A percentile compares a stretch with the other conserved stretches of the same genome.
Conservation (phyloP, 2,797 vertebrate genomes). For the Pipistrellus kuhlii region DNA sequence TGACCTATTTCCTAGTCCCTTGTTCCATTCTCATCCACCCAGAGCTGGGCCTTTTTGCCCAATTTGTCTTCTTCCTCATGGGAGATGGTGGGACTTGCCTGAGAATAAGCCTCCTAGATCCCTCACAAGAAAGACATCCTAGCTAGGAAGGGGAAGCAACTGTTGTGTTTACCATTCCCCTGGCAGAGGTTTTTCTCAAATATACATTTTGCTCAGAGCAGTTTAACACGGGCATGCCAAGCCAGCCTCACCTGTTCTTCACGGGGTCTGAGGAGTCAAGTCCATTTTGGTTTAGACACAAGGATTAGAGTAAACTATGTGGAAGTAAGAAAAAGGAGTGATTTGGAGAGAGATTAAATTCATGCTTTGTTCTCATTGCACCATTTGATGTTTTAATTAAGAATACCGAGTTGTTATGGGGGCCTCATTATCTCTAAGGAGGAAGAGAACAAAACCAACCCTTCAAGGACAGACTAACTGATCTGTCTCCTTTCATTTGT, state of each 20-base stretch:
- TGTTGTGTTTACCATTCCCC: not conserved
- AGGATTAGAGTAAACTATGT: not conserved
- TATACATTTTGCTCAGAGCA: not conserved
- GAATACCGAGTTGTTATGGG: not conserved
- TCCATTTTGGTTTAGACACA: constrained; percentile 54
- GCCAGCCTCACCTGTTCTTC: constrained; percentile 38
- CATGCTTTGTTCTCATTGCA: constrained; percentile 4
- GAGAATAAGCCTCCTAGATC: not conserved
- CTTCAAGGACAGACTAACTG: not conserved
- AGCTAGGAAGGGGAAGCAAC: not conserved
- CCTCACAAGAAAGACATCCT: not conserved
- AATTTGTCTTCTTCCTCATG: not conserved
- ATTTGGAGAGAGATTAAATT: constrained; percentile 48
- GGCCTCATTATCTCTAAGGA: not conserved
- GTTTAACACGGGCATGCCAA: not conserved
- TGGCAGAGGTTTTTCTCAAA: not conserved
- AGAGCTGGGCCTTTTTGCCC: not conserved
- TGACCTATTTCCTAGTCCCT: not conserved
- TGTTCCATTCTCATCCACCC: not conserved
- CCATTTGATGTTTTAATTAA: constrained; percentile 29
- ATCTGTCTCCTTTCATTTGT: not conserved
- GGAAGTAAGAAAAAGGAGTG: not conserved
- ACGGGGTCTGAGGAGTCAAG: not conserved
- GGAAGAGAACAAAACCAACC: not conserved
- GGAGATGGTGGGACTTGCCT: not conserved